Percentiles rank a stretch among this genome's conserved stretches.
These are phyloP conservation scores for Drosophila greeni DNA, from an alignment of 2,888 invertebrate species.

Conservation along the genomic window DNA sequence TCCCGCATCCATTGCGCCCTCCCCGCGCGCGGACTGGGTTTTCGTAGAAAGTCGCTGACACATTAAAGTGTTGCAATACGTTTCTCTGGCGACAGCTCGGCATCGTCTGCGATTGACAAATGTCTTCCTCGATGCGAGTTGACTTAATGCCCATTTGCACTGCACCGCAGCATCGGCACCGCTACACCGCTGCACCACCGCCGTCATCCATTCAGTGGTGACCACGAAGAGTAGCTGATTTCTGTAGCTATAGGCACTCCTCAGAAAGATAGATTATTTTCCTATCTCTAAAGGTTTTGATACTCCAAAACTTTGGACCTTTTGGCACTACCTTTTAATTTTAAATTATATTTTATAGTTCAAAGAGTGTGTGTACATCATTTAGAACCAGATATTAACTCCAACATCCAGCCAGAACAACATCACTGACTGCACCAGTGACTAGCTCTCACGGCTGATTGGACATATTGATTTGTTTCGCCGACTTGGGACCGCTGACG, in stretches of 20 bases:
- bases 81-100: slow-evolving; percentile 45
- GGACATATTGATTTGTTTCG: slow-evolving; percentile 70
- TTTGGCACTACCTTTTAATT: not conserved
- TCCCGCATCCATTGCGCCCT: slow-evolving; percentile 10
- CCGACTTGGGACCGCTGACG: slow-evolving; percentile 47
- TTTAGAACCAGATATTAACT: not conserved
- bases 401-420: not conserved
- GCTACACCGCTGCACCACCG: slow-evolving; percentile 7
- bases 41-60: slow-evolving; percentile 74
- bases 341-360: not conserved
- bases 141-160: slow-evolving; percentile 65
- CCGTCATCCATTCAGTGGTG: slow-evolving; percentile 5
- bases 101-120: slow-evolving; percentile 61
- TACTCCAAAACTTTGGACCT: too few relatives aligned
- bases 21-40: slow-evolving; percentile 34
- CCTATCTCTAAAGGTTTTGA: not conserved
- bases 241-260: not conserved
- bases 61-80: slow-evolving; percentile 64
- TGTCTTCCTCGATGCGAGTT: slow-evolving; percentile 70
- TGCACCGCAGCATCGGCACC: slow-evolving; percentile 36
- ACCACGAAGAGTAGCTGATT: not conserved
- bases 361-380: too few relatives aligned
- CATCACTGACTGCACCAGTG: slow-evolving; percentile 18
- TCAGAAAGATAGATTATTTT: not conserved
- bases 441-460: slow-evolving; percentile 50